phyloP scores from a whole-genome alignment of 2,797 vertebrate species.

The Cichlasoma orientale region DNA sequence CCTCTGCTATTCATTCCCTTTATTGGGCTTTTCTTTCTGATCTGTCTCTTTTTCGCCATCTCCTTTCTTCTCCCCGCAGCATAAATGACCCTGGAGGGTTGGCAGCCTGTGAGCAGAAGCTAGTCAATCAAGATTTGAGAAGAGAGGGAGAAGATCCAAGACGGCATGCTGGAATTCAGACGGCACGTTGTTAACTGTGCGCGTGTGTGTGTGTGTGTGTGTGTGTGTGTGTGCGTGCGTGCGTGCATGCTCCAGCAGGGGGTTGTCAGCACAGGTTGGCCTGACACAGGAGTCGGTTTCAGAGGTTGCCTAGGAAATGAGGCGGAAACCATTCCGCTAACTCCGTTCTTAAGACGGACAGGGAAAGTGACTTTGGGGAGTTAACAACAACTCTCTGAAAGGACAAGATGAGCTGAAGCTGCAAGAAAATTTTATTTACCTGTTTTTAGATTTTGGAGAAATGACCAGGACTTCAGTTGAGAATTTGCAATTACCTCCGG shows the following conservation, averaged over 20 bases:
- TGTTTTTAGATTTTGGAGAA: slow-evolving; percentile 33
- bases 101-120: slow-evolving; percentile 55
- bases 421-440: slow-evolving; percentile 12
- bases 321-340: slow-evolving; percentile 64
- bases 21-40: slow-evolving; percentile 57
- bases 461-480: slow-evolving; percentile 29
- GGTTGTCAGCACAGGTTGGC: slow-evolving; percentile 71
- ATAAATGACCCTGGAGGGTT: slow-evolving; percentile 66
- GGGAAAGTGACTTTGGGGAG: slow-evolving; percentile 75
- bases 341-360: slow-evolving; percentile 58
- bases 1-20: slow-evolving; percentile 47
- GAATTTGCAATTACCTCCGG: slow-evolving; percentile 58
- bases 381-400: slow-evolving; percentile 56
- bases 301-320: slow-evolving; percentile 75
- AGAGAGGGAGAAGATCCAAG: slow-evolving; percentile 62
- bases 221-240: background rate
- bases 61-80: slow-evolving; percentile 39
- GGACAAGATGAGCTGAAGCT: slow-evolving; percentile 28
- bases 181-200: background rate
- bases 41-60: slow-evolving; percentile 41
- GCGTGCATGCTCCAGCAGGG: slow-evolving; percentile 35
- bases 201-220: background rate
- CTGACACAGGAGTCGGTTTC: slow-evolving; percentile 71
- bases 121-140: slow-evolving; percentile 69
- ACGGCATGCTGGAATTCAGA: slow-evolving; percentile 42